These are phyloP conservation scores for Lasioglossum morio DNA, from an alignment of 2,888 invertebrate species.

Conservation along the genomic window DNA sequence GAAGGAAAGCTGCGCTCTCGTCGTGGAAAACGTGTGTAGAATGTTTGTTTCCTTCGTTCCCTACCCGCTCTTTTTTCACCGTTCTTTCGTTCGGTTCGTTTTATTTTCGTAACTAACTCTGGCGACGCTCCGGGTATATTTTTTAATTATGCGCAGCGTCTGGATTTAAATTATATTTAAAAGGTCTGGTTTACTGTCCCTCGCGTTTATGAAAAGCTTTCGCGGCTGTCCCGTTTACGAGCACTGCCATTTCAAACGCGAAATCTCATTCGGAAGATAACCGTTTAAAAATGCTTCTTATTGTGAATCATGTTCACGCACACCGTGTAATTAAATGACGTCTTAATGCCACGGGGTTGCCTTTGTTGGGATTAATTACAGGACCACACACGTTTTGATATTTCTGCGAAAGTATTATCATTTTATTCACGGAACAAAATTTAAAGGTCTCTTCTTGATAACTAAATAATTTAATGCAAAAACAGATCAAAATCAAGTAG, in stretches of 20 bases:
- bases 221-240: neutral
- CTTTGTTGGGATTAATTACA: neutral
- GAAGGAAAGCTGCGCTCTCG: conserved; percentile 34
- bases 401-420: neutral
- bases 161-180: conserved; percentile 19
- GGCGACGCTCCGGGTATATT: neutral
- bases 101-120: conserved; percentile 23
- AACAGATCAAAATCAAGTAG: neutral
- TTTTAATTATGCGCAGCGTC: conserved; percentile 36
- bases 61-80: neutral
- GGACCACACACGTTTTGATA: neutral
- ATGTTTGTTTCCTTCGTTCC: neutral
- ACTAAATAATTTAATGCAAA: neutral
- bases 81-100: neutral
- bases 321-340: neutral
- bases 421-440: neutral
- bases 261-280: conserved; percentile 3
- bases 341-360: neutral
- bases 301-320: neutral
- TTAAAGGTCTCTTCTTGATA: neutral
- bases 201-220: conserved; percentile 8
- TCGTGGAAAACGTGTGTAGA: conserved; percentile 19
- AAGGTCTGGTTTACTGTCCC: conserved; percentile 2
- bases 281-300: neutral
- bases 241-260: neutral